Base-by-base conservation (phyloP, 2,113 vertebrate genomes). In the Lonchura striata region DNA sequence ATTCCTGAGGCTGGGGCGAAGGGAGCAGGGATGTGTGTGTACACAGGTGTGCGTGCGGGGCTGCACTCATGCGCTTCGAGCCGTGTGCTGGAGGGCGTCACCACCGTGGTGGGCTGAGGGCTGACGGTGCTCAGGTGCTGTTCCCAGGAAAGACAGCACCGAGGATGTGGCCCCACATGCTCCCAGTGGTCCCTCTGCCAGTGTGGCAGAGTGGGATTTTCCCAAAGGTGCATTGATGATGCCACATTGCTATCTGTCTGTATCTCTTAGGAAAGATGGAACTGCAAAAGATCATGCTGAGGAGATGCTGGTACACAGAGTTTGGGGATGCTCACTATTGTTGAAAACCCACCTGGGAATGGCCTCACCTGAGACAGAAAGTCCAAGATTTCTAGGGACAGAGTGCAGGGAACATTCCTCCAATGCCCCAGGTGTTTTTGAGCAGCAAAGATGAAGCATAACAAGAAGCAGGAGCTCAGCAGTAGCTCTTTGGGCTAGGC, bases 61-160 rank as follows among this genome's bases (percentile, higher is more conserved):
- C 8, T 13, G 75, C 70, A 46, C 52, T 52, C 1, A 0, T 25
- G 61, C 0, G 0, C 37, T 15, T 10, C 2, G 11, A 82, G 75
- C 19, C 0, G 0, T 3, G 12, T 3, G 13, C 31, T 13, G 3
- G 0, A 56, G 19, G 35, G 30, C 17, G 3, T 15, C 56, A 59
- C 59, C 14, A 10, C 35, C 0, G 0, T 0, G 3, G 8, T 20
- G 23, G 10, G 41, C 12, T 30, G 46, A 65, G 44, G 53, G 61
- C 72, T 84, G 68, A 28, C 19, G 37, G 7, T 24, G 42, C 56
- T 53, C 4, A 2, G 21, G 13, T 28, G 27, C 47, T 75, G 20
- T 46, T 78, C 47, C 46, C 15, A 30, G 66, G 37, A 56, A 78
- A 42, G 16, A n/a, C 53, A 56, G 46, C 2, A 1, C 22, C 0